These are phyloP conservation scores for Conops quadrifasciatus DNA, from an alignment of 2,888 invertebrate genomes.

Conservation along the genomic window DNA sequence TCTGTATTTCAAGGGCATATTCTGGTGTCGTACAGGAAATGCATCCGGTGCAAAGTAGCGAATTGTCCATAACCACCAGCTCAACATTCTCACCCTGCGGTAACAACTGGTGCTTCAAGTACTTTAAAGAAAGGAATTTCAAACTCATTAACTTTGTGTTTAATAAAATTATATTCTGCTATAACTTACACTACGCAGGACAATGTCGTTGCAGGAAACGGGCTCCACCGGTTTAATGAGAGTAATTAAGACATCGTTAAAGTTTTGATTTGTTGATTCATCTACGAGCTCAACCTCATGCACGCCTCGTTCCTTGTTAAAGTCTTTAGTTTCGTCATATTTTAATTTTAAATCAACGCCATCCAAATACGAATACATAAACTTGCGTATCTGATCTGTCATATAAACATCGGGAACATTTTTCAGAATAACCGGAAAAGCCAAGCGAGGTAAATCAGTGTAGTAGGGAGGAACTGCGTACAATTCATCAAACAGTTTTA, in stretches of 20 bases:
- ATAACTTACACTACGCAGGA: conserved; percentile 50
- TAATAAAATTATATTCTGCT: neutral
- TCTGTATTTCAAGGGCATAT: conserved; percentile 53
- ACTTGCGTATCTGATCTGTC: conserved; percentile 50
- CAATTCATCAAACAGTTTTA: conserved; percentile 49
- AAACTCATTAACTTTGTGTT: neutral
- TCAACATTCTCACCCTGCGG: conserved; percentile 53
- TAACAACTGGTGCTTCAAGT: conserved; percentile 48
- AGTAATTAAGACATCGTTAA: conserved; percentile 54
- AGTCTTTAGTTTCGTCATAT: conserved; percentile 50
- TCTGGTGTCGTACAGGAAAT: conserved; percentile 55
- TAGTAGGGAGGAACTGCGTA: conserved; percentile 51
- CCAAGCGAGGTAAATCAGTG: conserved; percentile 50
- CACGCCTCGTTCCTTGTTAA: conserved; percentile 44
- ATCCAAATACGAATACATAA: conserved; percentile 51
- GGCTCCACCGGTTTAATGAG: conserved; percentile 51
- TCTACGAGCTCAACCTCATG: conserved; percentile 53
- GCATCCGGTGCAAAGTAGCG: conserved; percentile 52
- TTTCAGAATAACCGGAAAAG: conserved; percentile 55
- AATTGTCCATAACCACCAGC: conserved; percentile 59
- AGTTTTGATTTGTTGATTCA: conserved; percentile 48
- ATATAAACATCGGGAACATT: conserved; percentile 54
- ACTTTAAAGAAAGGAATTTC: conserved; percentile 43
- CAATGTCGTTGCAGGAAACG: conserved; percentile 41
- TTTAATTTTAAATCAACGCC: conserved; percentile 49